These are phyloP conservation scores for Belgica antarctica DNA, from an alignment of 2,888 invertebrate genomes.

Conservation along the genomic window DNA sequence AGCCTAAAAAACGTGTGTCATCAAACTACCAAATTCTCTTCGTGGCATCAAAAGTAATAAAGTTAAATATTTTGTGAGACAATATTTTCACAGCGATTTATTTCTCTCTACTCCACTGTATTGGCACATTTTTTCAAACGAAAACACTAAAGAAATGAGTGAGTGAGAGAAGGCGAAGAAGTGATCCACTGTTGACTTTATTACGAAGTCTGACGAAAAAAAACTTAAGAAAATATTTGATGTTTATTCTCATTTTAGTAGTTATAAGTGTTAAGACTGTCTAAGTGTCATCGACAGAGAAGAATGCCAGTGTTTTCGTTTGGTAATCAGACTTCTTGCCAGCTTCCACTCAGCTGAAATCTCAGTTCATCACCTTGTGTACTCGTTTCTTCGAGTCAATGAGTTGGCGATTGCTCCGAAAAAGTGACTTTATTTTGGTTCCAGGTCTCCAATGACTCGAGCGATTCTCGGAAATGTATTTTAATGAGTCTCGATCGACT, in stretches of 20 bases:
- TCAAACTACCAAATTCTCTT: neutral
- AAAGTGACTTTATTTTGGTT: conserved; percentile 22
- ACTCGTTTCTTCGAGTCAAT: neutral
- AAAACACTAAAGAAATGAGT: no score
- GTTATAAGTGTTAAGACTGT: conserved; percentile 41
- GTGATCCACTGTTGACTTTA: conserved; percentile 40
- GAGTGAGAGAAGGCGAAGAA: no score
- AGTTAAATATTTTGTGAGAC: neutral
- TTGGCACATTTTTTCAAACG: conserved; percentile 34
- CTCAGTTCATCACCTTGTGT: no score
- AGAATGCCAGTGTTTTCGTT: conserved; percentile 1
- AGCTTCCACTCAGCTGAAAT: neutral
- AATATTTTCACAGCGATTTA: neutral
- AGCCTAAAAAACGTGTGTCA: neutral
- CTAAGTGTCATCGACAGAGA: conserved; percentile 4
- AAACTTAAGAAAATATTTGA: conserved; percentile 32
- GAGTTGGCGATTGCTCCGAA: conserved; percentile 30
- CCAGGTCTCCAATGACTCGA: conserved; percentile 7
- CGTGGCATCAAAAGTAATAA: neutral
- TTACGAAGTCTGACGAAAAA: conserved; percentile 21
- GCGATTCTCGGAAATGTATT: conserved; percentile 34
- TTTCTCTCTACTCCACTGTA: neutral
- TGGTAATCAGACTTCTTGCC: conserved; percentile 1
- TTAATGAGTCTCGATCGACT: conserved; percentile 40
- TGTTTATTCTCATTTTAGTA: conserved; percentile 42